Evolutionary conservation across 2,888 invertebrate genomes (phyloP), one percentile per base, ranked within the genome.

Genomic region (Erebia aethiops): DNA sequence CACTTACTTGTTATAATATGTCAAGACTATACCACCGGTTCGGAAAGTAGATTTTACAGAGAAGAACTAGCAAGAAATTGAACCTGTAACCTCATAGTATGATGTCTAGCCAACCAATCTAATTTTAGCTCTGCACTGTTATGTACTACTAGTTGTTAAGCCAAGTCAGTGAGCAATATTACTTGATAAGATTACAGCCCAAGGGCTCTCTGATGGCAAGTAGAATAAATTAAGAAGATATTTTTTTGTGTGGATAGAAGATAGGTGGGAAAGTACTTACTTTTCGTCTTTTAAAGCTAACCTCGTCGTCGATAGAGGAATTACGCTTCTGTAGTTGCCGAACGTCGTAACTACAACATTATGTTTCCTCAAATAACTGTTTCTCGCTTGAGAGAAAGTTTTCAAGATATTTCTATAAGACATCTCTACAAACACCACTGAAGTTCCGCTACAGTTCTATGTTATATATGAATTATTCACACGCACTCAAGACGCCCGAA

Each of bases 241-340:
- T 4, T 11, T 18, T 18, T 52, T 9, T 16, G n/a, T 21, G 21
- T 54, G 18, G 18, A 18, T 18, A 16, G 52, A 8, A 26, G 18
- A 62, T 35, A 35, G 35, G 35, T 35, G 7, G 35, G 35, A 21
- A 13, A 26, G 10, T 26, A 89, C 91, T 90, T 80, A 92, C 92
- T 89, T 93, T 75, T 92, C 91, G 5, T 89, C 87, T 72, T 89
- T 87, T 64, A 88, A 78, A 18, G 87, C 86, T 43, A 83, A 81
- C 74, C 85, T 83, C 0, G 87, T 87, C 0, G 92, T 91, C n/a
- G 90, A 90, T 66, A 92, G 76, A 41, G 87, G 89, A 26, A 85
- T 82, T 71, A 84, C 77, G 71, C 79, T 84, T 71, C 78, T 87
- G 60, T 81, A 80, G 79, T 87, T 89, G 66, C 85, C 84, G 74